Conservation (phyloP, 2,113 vertebrate species). For the Athene cunicularia region DNA sequence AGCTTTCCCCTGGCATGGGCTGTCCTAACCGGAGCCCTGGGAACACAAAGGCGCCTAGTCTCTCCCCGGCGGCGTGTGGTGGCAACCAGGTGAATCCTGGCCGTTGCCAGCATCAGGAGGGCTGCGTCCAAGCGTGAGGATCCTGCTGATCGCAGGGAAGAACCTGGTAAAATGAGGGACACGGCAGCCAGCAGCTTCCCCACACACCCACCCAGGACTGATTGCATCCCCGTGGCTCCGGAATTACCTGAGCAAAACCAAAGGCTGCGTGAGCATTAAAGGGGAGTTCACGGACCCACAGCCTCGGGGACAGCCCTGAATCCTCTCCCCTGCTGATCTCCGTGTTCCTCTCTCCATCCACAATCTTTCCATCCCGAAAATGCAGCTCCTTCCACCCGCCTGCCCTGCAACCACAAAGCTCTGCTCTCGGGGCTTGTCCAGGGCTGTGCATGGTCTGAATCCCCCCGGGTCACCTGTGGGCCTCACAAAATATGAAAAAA, state of each 20-base stretch:
- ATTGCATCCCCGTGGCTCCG: rapidly evolving
- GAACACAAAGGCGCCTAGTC: not conserved
- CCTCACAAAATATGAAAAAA: not conserved
- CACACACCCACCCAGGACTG: not conserved
- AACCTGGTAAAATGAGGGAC: not conserved
- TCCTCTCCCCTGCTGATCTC: not conserved
- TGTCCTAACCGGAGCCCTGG: not conserved
- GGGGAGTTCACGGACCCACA: not conserved
- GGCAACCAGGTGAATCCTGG: rapidly evolving
- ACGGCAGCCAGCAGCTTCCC: not conserved
- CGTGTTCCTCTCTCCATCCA: not conserved
- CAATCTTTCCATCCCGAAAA: rapidly evolving
- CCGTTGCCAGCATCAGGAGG: not conserved
- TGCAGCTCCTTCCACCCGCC: not conserved
- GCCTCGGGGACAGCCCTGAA: no score
- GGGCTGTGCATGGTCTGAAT: not conserved
- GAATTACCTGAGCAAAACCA: not conserved
- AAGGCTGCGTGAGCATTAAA: not conserved
- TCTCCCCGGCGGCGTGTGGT: rapidly evolving
- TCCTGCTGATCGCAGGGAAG: not conserved
- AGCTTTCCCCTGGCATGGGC: not conserved
- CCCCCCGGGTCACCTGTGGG: not conserved
- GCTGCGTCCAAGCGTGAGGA: rapidly evolving
- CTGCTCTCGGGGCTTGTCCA: no score
- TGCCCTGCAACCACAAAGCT: not conserved